These are phyloP conservation scores for Grantiella picta DNA, from an alignment of 2,113 vertebrate species.

Conservation along the genomic window DNA sequence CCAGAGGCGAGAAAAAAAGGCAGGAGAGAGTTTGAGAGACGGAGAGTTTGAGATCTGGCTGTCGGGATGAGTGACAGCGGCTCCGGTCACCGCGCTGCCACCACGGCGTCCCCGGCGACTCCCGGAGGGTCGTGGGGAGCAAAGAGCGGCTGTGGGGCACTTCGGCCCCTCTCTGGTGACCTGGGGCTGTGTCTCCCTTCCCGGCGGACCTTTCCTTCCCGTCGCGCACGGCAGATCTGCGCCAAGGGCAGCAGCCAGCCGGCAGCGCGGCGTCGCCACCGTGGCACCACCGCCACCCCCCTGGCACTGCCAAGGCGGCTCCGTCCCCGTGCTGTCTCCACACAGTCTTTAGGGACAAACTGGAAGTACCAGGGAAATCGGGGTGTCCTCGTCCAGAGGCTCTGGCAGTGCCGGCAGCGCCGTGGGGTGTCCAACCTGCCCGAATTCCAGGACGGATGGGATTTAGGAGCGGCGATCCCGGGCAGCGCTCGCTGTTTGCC, in stretches of 20 bases:
- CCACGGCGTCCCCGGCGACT: rapidly evolving
- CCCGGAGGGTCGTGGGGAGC: neutral
- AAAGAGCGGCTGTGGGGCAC: neutral
- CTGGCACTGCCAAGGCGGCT: neutral
- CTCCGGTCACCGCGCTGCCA: neutral
- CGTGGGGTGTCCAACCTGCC: rapidly evolving
- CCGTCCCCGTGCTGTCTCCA: rapidly evolving
- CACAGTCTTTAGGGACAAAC: neutral
- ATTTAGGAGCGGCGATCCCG: rapidly evolving
- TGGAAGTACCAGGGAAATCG: rapidly evolving
- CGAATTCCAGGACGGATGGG: rapidly evolving
- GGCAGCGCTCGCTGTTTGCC: neutral
- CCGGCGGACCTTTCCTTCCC: neutral
- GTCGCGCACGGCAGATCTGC: neutral
- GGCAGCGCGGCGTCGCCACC: neutral
- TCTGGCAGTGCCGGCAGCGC: neutral
- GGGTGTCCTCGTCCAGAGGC: neutral
- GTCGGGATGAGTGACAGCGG: rapidly evolving
- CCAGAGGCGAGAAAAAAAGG: neutral
- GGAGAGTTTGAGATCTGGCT: neutral
- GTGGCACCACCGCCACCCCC: neutral
- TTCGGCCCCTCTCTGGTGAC: neutral
- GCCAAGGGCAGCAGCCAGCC: neutral
- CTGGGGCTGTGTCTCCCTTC: neutral
- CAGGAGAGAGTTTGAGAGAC: neutral